These are phyloP conservation scores for Pristis pectinata DNA, from an alignment of 2,797 vertebrate genomes.

Conservation along the genomic window DNA sequence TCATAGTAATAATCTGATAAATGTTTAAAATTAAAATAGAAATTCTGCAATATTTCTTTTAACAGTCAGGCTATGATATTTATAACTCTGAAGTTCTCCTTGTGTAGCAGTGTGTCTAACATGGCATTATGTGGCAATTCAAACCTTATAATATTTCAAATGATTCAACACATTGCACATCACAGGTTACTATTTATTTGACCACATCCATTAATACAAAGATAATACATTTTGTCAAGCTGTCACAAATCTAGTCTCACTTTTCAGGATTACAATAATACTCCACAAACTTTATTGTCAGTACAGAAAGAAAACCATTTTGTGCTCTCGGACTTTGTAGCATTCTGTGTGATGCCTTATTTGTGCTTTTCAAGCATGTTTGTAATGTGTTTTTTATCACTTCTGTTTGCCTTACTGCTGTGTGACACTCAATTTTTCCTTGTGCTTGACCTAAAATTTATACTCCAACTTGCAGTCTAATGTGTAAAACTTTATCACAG, in stretches of 20 bases:
- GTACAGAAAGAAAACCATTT: background rate
- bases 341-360: background rate
- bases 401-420: background rate
- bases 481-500: background rate
- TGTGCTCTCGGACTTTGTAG: background rate
- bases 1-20: background rate
- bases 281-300: background rate
- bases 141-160: background rate
- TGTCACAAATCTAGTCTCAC: background rate
- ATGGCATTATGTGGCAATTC: background rate
- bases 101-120: background rate
- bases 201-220: constrained; percentile 20
- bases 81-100: background rate
- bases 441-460: background rate
- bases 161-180: background rate
- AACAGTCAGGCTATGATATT: background rate
- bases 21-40: no score
- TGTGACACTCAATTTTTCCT: background rate
- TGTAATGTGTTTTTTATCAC: background rate
- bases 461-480: background rate
- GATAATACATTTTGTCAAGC: constrained; percentile 2
- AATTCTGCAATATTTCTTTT: background rate
- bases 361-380: background rate
- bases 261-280: background rate
- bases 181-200: background rate